These are phyloP conservation scores for Bombus superbus DNA, from an alignment of 1,140 invertebrate genomes.

Conservation along the genomic window DNA sequence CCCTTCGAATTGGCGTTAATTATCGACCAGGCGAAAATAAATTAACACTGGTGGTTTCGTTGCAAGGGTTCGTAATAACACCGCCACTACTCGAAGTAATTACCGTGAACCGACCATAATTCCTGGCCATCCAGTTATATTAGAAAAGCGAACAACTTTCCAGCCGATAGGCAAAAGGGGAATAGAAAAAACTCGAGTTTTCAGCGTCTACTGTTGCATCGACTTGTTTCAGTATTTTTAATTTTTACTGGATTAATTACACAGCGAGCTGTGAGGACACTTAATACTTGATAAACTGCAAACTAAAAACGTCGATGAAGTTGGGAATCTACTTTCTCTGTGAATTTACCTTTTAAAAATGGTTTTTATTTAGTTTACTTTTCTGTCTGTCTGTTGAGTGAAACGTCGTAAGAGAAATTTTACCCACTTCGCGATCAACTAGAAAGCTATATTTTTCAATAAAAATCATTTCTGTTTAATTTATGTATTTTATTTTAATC, in stretches of 20 bases:
- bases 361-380: neutral
- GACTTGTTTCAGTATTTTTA: neutral
- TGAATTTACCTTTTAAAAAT: neutral
- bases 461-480: no score
- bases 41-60: conserved; percentile 14
- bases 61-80: neutral
- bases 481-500: no score
- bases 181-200: neutral
- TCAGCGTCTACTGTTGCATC: neutral
- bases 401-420: no score
- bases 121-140: neutral
- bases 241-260: neutral
- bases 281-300: neutral
- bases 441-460: no score
- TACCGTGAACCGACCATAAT: conserved; percentile 32
- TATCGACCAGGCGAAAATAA: conserved; percentile 38
- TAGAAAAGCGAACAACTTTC: neutral
- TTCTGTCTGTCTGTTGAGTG: neutral
- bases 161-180: neutral
- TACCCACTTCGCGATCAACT: no score
- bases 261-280: neutral
- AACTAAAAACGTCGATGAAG: neutral
- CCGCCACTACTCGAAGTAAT: neutral
- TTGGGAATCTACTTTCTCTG: neutral
- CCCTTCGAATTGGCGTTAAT: conserved; percentile 27